A percentile compares a stretch with the other conserved stretches of the same genome.
Conservation (phyloP, 2,113 vertebrate species). For the Labrus mixtus region DNA sequence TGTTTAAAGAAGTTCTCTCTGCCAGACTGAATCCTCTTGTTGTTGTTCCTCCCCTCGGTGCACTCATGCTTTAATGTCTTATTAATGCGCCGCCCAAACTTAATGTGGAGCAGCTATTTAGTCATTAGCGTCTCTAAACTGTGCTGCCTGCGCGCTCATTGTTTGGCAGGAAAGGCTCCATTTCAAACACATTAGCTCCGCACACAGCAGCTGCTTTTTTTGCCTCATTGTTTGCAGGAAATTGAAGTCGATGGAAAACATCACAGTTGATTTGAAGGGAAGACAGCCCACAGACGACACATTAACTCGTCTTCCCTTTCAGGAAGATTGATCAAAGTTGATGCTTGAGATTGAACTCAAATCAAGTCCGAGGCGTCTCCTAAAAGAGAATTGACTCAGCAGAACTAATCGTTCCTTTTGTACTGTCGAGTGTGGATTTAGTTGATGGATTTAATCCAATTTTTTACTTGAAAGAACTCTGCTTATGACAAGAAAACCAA, state of each 20-base stretch:
- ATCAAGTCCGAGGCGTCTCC: conserved; percentile 15
- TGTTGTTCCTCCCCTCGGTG: conserved; percentile 18
- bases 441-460: conserved; percentile 15
- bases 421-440: conserved; percentile 11
- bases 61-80: conserved; percentile 47
- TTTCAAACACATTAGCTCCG: conserved; percentile 67
- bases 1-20: background rate
- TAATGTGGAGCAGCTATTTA: conserved; percentile 45
- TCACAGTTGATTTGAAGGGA: conserved; percentile 32
- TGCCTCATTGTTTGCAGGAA: conserved; percentile 39
- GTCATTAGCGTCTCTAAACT: conserved; percentile 45
- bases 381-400: conserved; percentile 4
- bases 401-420: conserved; percentile 16
- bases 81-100: conserved; percentile 49
- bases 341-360: conserved; percentile 43
- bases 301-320: conserved; percentile 25
- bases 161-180: conserved; percentile 57
- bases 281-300: conserved; percentile 14
- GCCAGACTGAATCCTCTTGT: background rate
- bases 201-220: conserved; percentile 45
- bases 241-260: conserved; percentile 43
- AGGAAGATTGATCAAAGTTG: conserved; percentile 37
- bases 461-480: background rate
- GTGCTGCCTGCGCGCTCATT: conserved; percentile 34
- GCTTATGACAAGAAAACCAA: background rate